phyloP scores from a whole-genome alignment of 2,888 invertebrate genomes.

The Melieria crassipennis region DNA sequence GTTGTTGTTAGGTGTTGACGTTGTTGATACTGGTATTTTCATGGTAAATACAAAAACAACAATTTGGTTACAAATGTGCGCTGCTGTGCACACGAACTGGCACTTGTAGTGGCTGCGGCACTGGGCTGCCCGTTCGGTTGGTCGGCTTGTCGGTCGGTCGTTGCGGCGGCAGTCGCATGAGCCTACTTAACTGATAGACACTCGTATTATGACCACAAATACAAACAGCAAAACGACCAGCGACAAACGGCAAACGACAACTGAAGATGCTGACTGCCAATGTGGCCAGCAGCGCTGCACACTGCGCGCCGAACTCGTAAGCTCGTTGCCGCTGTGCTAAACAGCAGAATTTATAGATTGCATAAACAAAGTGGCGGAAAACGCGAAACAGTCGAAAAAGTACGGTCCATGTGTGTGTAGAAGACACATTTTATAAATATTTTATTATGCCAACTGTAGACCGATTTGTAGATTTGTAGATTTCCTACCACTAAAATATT shows the following conservation, averaged over 20 bases:
- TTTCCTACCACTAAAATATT: no score
- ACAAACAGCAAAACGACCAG: constrained; percentile 18
- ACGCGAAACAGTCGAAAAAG: no score
- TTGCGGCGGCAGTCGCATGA: background rate
- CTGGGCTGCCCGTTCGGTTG: background rate
- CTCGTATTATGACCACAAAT: constrained; percentile 20
- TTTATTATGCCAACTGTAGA: no score
- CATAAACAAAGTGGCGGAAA: no score
- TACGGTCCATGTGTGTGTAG: no score
- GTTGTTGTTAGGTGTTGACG: constrained; percentile 1
- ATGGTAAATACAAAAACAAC: constrained; percentile 21
- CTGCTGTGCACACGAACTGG: background rate
- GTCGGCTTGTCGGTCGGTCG: background rate
- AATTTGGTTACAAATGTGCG: constrained; percentile 22
- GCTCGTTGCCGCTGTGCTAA: no score
- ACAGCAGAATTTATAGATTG: no score
- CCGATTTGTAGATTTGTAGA: no score
- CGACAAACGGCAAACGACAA: background rate
- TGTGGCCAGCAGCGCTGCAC: background rate
- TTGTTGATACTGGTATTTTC: constrained; percentile 18
- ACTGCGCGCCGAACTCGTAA: no score
- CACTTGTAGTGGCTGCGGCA: constrained; percentile 1
- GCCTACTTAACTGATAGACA: constrained; percentile 16
- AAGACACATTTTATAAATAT: no score
- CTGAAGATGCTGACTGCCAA: constrained; percentile 17